Percentiles rank a stretch among this genome's conserved stretches.
These are phyloP conservation scores for Drosophila littoralis DNA, from an alignment of 1,140 invertebrate species.

Conservation along the genomic window DNA sequence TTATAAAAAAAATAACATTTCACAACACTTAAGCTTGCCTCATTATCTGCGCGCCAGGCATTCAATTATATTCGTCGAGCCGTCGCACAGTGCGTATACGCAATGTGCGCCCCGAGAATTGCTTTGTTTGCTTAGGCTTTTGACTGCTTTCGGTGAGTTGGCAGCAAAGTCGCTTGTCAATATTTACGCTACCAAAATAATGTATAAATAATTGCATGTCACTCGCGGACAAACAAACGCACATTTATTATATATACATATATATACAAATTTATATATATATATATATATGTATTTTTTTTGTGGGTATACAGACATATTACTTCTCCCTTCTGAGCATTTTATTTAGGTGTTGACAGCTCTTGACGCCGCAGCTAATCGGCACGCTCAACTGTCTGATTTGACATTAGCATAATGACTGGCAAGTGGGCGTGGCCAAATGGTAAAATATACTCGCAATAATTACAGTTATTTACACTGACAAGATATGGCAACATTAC, in stretches of 20 bases:
- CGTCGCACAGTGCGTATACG: constrained; percentile 47
- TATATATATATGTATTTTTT: constrained; percentile 1
- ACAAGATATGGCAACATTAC: background rate
- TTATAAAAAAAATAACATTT: background rate
- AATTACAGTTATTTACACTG: constrained; percentile 30
- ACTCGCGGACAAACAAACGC: constrained; percentile 59
- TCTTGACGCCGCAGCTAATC: constrained; percentile 57
- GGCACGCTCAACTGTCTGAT: constrained; percentile 11
- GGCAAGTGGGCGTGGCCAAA: constrained; percentile 22
- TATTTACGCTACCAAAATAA: constrained; percentile 64
- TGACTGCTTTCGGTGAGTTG: constrained; percentile 15
- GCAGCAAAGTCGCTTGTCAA: constrained; percentile 52
- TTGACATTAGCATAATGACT: constrained; percentile 67
- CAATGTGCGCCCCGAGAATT: constrained; percentile 31
- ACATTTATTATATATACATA: constrained; percentile 4
- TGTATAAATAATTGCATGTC: constrained; percentile 78
- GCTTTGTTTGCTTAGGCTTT: constrained; percentile 33
- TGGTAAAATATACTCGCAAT: constrained; percentile 16
- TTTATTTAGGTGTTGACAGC: constrained; percentile 53
- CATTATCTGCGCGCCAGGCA: constrained; percentile 3
- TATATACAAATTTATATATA: constrained; percentile 9
- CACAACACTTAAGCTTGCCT: background rate
- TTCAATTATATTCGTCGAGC: constrained; percentile 13
- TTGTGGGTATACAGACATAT: constrained; percentile 9
- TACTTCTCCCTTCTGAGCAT: constrained; percentile 17